Base-by-base conservation (phyloP, 2,113 vertebrate genomes). In the Epinephelus fuscoguttatus region DNA sequence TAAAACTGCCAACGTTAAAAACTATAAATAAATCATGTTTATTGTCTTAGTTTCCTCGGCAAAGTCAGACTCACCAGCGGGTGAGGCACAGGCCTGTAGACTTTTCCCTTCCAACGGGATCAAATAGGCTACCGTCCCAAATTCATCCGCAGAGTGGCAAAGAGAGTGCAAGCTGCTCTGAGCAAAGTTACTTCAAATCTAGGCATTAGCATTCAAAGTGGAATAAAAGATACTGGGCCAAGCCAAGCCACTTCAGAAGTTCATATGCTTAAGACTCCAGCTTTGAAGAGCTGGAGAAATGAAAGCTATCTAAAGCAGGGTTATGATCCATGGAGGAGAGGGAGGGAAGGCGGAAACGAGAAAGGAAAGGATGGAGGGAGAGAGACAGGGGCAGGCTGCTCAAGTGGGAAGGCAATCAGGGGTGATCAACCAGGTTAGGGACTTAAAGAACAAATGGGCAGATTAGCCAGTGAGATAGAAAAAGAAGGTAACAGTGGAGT, bases 281-380 rank as follows among this genome's bases (percentile, higher is more conserved):
- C 91, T 94, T 93, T 92, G 75, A 92, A 91, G 77, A 82, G 80
- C 75, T 50, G 68, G 62, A 87, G 84, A 85, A 93, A 86, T 91
- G 71, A 91, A 91, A 93, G 91, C 80, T 90, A 91, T 94, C 86
- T 91, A 87, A 92, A 92, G 88, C 87, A 87, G 80, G 80, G 87
- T 90, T 92, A 89, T 88, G 92, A 93, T 88, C 85, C 84, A 67
- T 21, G 53, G 52, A 80, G 60, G 59, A 89, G 86, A 61, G 66
- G 37, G 59, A 77, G 75, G 75, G 55, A 80, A 70, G 37, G 50
- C 81, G 30, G 56, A 30, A 71, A 53, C 75, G 25, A 75, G 72
- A 64, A 75, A 37, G 60, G 62, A 66, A 84, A 60, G 70, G 64
- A 78, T 25, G 33, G 63, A 68, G 12, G 27, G 23, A 80, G 60